Base-by-base conservation (phyloP, 2,113 vertebrate species). In the Anguilla japonica region DNA sequence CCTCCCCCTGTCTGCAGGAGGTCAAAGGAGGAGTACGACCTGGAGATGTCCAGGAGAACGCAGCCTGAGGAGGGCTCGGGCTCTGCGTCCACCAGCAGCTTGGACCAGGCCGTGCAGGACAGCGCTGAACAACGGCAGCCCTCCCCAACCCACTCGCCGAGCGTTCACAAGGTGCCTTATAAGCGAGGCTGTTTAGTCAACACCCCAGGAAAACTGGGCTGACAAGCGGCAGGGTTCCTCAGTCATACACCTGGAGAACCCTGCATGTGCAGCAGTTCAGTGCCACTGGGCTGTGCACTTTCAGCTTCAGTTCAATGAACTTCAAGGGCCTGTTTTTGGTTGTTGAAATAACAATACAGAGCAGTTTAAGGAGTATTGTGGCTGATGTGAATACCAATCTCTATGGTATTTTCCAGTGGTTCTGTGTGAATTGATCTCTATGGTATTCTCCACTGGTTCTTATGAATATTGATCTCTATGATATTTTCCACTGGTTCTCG, bases 1-100 rank as follows among this genome's bases (percentile, higher is more conserved):
- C 6, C n/a, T 75, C n/a, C 11, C 26, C 26, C 71, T 29, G 5
- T 29, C 93, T 93, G 60, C 92, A 99, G 98, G 90, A 96, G 97
- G 90, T 99, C 98, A 6, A 99, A 98, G 91, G 97, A 99, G 87
- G 98, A 99, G 89, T 99, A 99, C 84, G 98, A 99, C 53, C 92
- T 96, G 87, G 97, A 96, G 85, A 89, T 95, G 90, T 92, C 91
- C 53, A 91, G 91, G 78, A 91, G 91, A 89, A 86, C 88, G 85
- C 87, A 88, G 1, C 78, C 87, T 11, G 89, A 92, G n/a, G 91
- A 93, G 22, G 91, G 92, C n/a, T 63, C 88, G 2, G 94, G 93
- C 83, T 93, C 93, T 79, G 89, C 94, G 0, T 95, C 94, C 90
- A 89, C 91, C 83, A 88, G 91, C 84, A 81, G 90, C 83, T 89